phyloP scores from a whole-genome alignment of 2,888 invertebrate genomes.

The Tetragnatha montana region DNA sequence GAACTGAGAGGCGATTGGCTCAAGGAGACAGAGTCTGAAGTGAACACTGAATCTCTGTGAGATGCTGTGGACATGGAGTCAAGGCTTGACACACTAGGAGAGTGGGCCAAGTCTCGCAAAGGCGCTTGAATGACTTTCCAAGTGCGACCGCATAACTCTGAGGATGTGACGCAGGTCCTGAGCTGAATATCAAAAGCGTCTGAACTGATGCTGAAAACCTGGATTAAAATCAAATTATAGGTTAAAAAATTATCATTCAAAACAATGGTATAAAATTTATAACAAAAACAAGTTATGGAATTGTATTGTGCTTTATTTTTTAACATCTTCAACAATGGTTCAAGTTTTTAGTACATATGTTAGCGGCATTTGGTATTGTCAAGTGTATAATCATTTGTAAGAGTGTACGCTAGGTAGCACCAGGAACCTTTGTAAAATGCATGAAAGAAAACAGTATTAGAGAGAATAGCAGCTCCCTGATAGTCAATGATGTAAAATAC shows the following conservation, averaged over 20 bases:
- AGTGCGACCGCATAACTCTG: conserved; percentile 85
- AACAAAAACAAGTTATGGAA: no score
- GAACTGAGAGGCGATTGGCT: conserved; percentile 32
- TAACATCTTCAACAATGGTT: background rate
- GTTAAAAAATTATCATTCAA: background rate
- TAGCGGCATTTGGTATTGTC: no score
- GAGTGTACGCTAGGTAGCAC: no score
- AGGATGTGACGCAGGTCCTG: conserved; percentile 74
- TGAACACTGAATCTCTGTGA: conserved; percentile 51
- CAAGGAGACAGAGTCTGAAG: conserved; percentile 49
- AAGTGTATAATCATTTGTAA: no score
- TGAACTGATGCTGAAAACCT: conserved; percentile 75
- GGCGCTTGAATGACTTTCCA: conserved; percentile 80
- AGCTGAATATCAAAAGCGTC: conserved; percentile 74
- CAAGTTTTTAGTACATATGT: no score
- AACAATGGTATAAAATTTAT: background rate
- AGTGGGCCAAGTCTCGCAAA: conserved; percentile 10
- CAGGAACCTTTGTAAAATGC: background rate
- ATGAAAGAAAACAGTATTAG: background rate
- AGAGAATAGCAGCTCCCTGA: background rate
- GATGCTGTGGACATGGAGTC: conserved; percentile 53
- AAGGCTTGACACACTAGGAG: conserved; percentile 61
- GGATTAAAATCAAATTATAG: background rate
- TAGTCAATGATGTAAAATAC: background rate
- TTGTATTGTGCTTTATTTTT: no score